A percentile compares a stretch with the other conserved stretches of the same genome.
Conservation (phyloP, 2,113 vertebrate genomes). For the Phocoena phocoena region DNA sequence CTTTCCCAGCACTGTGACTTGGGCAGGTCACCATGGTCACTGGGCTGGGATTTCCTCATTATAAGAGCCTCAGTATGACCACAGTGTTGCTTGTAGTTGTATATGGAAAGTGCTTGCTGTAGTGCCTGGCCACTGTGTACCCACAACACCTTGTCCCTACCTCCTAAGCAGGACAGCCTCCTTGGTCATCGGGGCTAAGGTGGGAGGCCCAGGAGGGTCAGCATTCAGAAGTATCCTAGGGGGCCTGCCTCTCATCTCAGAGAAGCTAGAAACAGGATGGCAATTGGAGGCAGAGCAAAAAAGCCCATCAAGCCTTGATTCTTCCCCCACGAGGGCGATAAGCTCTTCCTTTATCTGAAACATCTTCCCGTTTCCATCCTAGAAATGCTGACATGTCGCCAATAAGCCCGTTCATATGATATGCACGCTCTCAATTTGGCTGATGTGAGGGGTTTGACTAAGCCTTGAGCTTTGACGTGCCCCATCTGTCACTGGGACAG, state of each 20-base stretch:
- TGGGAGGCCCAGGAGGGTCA: not conserved
- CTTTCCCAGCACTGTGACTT: not conserved
- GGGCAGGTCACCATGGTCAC: not conserved
- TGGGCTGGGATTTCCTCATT: not conserved
- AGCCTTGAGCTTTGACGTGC: constrained; percentile 49
- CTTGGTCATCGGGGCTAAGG: not conserved
- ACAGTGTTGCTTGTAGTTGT: not conserved
- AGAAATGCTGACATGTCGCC: constrained; percentile 39
- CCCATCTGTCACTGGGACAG: constrained; percentile 7
- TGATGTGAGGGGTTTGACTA: not conserved
- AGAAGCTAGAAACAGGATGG: not conserved
- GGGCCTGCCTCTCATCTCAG: not conserved
- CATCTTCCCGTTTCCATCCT: not conserved
- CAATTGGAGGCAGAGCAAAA: not conserved
- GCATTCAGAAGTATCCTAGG: not conserved
- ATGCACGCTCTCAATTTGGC: constrained; percentile 30
- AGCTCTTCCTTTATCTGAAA: constrained; percentile 55
- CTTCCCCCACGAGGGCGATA: not conserved
- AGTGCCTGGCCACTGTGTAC: not conserved
- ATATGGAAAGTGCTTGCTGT: not conserved
- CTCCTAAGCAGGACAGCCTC: not conserved
- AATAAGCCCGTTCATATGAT: not conserved
- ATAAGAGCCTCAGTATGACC: not conserved
- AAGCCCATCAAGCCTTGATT: not conserved
- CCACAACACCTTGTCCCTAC: not conserved